Conservation (phyloP, 1,140 invertebrate genomes). For the Rhyacophila brunnea region DNA sequence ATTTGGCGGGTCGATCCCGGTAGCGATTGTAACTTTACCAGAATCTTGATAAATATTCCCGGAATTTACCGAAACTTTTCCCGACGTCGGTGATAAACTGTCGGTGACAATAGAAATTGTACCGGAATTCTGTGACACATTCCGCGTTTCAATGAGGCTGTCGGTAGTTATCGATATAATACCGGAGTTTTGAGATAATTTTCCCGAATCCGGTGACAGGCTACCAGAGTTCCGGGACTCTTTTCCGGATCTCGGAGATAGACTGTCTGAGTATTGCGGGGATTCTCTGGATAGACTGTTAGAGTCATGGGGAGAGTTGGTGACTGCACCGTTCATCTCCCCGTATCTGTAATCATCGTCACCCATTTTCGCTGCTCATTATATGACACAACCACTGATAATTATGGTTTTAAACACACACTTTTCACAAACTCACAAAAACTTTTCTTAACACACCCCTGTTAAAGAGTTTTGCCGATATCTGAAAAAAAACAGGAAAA, state of each 20-base stretch:
- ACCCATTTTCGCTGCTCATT: constrained; percentile 17
- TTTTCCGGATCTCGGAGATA: constrained; percentile 11
- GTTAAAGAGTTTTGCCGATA: background rate
- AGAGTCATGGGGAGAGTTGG: background rate
- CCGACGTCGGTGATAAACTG: constrained; percentile 9
- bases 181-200: background rate
- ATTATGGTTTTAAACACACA: background rate
- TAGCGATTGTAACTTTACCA: too few species aligned
- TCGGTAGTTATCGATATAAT: background rate
- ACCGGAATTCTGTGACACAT: constrained; percentile 9
- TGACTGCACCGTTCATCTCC: background rate
- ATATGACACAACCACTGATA: background rate
- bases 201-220: background rate
- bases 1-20: too few species aligned
- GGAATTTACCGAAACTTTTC: constrained; percentile 11
- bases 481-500: background rate
- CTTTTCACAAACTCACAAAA: background rate
- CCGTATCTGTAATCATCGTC: background rate
- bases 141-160: background rate
- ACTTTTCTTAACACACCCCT: background rate
- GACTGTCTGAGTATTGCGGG: background rate
- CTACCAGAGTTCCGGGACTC: constrained; percentile 11
- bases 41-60: too few species aligned
- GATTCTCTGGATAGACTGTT: background rate
- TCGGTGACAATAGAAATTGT: constrained; percentile 8